A percentile compares a stretch with the other conserved stretches of the same genome.
Evolutionary conservation across 30 jellyfish, hydroid and myxozoan genomes (phyloP).

Genomic region (Chrysaora quinquecirrha): DNA sequence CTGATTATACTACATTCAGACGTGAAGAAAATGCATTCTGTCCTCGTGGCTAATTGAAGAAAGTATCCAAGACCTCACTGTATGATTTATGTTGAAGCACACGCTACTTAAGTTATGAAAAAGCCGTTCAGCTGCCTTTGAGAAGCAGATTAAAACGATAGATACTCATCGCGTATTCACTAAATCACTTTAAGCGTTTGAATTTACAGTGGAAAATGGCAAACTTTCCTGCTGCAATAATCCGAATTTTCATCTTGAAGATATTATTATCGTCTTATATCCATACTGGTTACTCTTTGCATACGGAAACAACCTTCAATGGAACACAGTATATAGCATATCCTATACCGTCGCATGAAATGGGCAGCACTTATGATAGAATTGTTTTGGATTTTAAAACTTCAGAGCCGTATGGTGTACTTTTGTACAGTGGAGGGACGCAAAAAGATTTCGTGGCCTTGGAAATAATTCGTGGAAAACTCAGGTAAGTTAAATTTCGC

Average conservation of each 20-base stretch:
- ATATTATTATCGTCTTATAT: background rate
- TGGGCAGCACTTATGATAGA: conserved; percentile 67
- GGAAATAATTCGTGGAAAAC: conserved; percentile 90
- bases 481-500: conserved; percentile 65
- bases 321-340: conserved; percentile 67
- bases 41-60: background rate
- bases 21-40: background rate
- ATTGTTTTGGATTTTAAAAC: conserved; percentile 82
- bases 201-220: background rate
- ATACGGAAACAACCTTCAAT: conserved; percentile 58
- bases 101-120: background rate
- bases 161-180: background rate
- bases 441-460: conserved; percentile 90
- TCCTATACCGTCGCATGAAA: conserved; percentile 62
- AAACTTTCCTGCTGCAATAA: background rate
- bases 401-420: conserved; percentile 90
- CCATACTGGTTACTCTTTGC: no score
- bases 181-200: background rate
- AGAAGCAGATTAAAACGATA: background rate
- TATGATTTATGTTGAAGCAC: no score
- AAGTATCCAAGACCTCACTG: no score
- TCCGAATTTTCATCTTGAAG: background rate
- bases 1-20: background rate
- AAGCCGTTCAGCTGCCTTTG: background rate
- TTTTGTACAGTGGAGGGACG: conserved; percentile 90